Percentiles rank a stretch among this genome's conserved stretches.
phyloP scores from a whole-genome alignment of 1,140 invertebrate species.

The Lineus longissimus region DNA sequence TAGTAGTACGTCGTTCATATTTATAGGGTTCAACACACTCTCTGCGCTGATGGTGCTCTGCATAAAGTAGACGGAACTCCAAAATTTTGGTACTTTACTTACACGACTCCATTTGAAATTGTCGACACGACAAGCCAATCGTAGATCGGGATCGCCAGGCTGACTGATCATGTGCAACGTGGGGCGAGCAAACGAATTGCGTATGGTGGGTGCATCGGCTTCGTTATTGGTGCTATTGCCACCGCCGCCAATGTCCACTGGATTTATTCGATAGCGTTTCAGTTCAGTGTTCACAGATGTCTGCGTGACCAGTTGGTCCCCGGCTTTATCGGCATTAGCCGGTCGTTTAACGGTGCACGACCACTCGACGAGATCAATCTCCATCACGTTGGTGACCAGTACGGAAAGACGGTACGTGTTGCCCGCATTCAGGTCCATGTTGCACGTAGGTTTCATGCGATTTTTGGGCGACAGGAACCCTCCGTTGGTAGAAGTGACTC shows the following conservation, averaged over 20 bases:
- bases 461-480: not conserved
- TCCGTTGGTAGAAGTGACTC: not conserved
- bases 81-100: not conserved
- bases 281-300: not conserved
- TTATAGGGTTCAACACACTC: not conserved
- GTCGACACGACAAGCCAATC: not conserved
- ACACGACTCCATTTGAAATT: slow-evolving; percentile 4
- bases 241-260: no score
- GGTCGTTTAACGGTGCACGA: not conserved
- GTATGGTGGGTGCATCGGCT: not conserved
- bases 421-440: not conserved
- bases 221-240: no score
- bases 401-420: not conserved
- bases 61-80: slow-evolving; percentile 2
- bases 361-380: not conserved
- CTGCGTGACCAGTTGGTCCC: not conserved
- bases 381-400: not conserved
- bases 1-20: not conserved
- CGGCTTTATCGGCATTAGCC: not conserved
- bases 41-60: not conserved
- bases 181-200: not conserved
- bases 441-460: not conserved
- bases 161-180: not conserved
- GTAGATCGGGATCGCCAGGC: not conserved
- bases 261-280: no score